Evolutionary conservation across 2,888 invertebrate species (phyloP), one percentile per base, ranked within the genome.

Genomic region (Microctonus brassicae): DNA sequence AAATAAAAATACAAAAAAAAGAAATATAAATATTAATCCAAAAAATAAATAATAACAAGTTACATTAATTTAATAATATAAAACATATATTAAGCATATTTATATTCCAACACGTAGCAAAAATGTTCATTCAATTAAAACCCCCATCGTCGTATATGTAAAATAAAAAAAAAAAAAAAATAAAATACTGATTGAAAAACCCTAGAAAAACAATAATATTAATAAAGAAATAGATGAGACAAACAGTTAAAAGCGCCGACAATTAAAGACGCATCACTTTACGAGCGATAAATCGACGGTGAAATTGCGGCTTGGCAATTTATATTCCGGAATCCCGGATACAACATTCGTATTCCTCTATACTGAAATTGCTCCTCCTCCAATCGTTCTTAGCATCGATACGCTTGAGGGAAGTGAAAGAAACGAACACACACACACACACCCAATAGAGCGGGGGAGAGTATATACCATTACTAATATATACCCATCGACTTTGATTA

Each of bases 261-360:
- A 66, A 66, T 66, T 66, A 66, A 65, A 65, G 36, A 24, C 36
- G 65, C 65, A 65, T 65, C 65, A 65, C 65, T 65, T 65, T 65
- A 65, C 65, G 65, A 65, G 65, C 55, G 65, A 65, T 65, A 65
- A 66, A 66, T 66, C 57, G 57, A 55, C 55, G 65, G 65, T 66
- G 57, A 66, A 66, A 57, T 66, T 66, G 55, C 57, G 39, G 39
- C 55, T 36, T 9, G 33, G 65, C 65, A 66, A 55, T 66, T 66
- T 57, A 47, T 47, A 66, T 55, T 66, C 65, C 65, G 65, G 53
- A 65, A 65, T 65, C 65, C 65, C 65, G 65, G 65, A 65, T 65
- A 65, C 65, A 24, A 13, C 53, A 33, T 65, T 65, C 55, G 65
- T 57, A 66, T 11, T 57, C 53, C n/a, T n/a, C 39, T 36, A 22